phyloP scores from a whole-genome alignment of 2,797 vertebrate species.

The Melanitta fusca region DNA sequence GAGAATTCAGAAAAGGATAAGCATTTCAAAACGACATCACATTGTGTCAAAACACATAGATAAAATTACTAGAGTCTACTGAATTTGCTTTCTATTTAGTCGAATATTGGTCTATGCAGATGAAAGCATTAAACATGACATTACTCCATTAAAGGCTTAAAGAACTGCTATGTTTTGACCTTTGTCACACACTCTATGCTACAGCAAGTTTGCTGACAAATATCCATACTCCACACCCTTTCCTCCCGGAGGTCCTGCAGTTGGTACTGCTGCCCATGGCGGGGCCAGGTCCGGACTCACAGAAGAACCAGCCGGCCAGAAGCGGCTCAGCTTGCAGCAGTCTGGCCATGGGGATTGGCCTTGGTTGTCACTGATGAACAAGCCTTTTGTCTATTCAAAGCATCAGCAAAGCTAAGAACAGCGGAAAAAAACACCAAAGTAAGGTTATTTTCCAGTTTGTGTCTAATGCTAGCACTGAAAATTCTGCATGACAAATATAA shows the following conservation, averaged over 20 bases:
- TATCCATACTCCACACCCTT: rapidly evolving
- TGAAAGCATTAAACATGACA: neutral
- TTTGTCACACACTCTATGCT: neutral
- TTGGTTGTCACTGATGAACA: neutral
- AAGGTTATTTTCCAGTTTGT: neutral
- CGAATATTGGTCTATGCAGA: neutral
- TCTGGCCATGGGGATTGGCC: neutral
- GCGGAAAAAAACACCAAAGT: rapidly evolving
- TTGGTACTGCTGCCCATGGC: rapidly evolving
- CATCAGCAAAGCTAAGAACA: neutral
- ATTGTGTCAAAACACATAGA: neutral
- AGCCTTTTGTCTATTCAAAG: neutral
- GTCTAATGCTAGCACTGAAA: neutral
- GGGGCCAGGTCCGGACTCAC: neutral
- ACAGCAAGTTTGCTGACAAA: rapidly evolving
- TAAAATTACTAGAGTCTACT: neutral
- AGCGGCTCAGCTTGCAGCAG: neutral
- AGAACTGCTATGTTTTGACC: neutral
- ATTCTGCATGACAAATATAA: neutral
- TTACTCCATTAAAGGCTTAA: neutral
- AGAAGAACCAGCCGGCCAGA: neutral
- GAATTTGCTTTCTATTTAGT: neutral
- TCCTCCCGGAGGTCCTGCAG: rapidly evolving
- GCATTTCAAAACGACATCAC: neutral
- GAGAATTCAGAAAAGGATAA: neutral